phyloP scores from a whole-genome alignment of 2,888 invertebrate genomes.

The Drosophila suboccidentalis region DNA sequence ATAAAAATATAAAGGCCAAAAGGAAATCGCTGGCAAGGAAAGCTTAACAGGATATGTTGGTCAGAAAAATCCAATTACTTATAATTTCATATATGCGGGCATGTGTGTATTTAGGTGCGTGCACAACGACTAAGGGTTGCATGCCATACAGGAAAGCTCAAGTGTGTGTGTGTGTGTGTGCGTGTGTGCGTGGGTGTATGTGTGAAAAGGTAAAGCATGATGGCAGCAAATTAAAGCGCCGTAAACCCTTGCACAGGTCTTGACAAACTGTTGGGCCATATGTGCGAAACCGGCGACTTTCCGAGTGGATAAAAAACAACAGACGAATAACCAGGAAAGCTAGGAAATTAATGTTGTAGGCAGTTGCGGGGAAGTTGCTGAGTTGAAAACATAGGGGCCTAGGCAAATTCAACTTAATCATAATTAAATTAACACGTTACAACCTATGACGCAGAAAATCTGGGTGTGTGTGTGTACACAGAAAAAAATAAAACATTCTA shows the following conservation, averaged over 20 bases:
- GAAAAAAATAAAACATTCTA: too few relatives aligned
- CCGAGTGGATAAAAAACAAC: slow-evolving; percentile 33
- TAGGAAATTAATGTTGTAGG: not conserved
- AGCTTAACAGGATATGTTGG: slow-evolving; percentile 39
- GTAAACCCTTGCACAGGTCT: slow-evolving; percentile 51
- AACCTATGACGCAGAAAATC: slow-evolving; percentile 17
- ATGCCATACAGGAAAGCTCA: slow-evolving; percentile 24
- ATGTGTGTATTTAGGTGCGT: slow-evolving; percentile 30
- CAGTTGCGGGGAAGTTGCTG: not conserved
- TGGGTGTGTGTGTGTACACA: slow-evolving; percentile 17
- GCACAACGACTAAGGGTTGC: slow-evolving; percentile 39
- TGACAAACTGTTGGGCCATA: slow-evolving; percentile 52
- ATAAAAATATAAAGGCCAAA: not conserved
- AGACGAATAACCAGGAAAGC: slow-evolving; percentile 10
- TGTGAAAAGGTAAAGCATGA: slow-evolving; percentile 39
- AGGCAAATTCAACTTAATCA: slow-evolving; percentile 58
- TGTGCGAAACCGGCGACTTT: slow-evolving; percentile 38
- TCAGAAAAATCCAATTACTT: slow-evolving; percentile 62
- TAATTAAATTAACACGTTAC: slow-evolving; percentile 60
- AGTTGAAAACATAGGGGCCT: slow-evolving; percentile 4
- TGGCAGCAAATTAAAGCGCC: slow-evolving; percentile 58
- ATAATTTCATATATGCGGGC: slow-evolving; percentile 48
- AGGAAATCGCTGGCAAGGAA: slow-evolving; percentile 16
- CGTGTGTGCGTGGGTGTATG: slow-evolving; percentile 2
- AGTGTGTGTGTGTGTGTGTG: slow-evolving; percentile 24